Evolutionary conservation across 2,113 vertebrate genomes (phyloP).

Genomic region (Bombycilla garrulus): DNA sequence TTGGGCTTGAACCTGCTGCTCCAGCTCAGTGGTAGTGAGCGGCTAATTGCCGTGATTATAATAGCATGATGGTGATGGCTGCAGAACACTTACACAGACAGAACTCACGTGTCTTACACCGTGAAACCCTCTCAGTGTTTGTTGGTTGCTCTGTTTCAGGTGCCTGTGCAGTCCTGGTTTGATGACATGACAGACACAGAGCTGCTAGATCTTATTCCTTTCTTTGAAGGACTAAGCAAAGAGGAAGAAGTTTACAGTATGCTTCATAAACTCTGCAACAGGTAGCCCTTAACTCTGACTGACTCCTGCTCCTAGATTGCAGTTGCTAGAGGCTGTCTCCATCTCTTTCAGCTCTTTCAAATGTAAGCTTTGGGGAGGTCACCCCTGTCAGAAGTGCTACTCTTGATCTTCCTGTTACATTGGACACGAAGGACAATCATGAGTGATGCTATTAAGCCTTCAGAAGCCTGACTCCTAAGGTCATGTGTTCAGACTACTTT

Average conservation of each 20-base stretch:
- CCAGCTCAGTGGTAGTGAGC: not conserved
- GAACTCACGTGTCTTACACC: accelerated
- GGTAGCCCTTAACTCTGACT: slow-evolving; percentile 82
- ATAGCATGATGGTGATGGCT: not conserved
- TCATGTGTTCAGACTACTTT: slow-evolving; percentile 66
- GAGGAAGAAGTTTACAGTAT: slow-evolving; percentile 91
- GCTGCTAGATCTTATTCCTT: slow-evolving; percentile 94
- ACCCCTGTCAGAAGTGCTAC: slow-evolving; percentile 52
- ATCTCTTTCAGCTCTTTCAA: slow-evolving; percentile 59
- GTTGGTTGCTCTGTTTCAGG: slow-evolving; percentile 73
- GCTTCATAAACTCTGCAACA: slow-evolving; percentile 89
- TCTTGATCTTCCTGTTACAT: slow-evolving; percentile 66
- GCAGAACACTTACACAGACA: not conserved
- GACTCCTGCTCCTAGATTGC: slow-evolving; percentile 38
- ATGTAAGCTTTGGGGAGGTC: slow-evolving; percentile 53
- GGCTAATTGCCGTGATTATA: not conserved
- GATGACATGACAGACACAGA: slow-evolving; percentile 97
- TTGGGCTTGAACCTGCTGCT: not conserved
- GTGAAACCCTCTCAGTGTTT: not conserved
- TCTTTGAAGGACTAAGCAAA: slow-evolving; percentile 93
- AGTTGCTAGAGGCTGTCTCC: slow-evolving; percentile 49
- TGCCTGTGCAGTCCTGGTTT: slow-evolving; percentile 98
- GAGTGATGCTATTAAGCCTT: slow-evolving; percentile 63
- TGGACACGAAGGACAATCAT: slow-evolving; percentile 66
- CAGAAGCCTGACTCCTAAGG: slow-evolving; percentile 62